Conservation (phyloP, 2,113 vertebrate species). For the Dolichallabes microphthalmus region DNA sequence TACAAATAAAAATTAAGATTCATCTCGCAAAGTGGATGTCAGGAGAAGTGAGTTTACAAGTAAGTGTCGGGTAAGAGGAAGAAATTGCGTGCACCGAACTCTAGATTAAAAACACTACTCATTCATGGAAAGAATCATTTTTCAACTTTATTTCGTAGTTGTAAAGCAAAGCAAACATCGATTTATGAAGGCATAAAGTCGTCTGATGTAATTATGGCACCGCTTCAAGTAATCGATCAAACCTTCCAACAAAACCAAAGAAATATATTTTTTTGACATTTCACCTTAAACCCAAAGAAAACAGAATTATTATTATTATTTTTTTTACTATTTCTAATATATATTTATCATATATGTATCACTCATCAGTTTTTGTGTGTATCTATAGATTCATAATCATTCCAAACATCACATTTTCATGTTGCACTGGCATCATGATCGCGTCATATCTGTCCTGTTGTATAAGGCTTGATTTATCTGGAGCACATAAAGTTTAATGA, state of each 20-base stretch:
- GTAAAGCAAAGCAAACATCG: conserved; percentile 82
- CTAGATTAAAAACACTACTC: conserved; percentile 39
- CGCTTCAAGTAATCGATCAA: conserved; percentile 65
- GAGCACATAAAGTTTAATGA: conserved; percentile 66
- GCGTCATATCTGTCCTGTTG: conserved; percentile 61
- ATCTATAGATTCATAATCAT: background rate
- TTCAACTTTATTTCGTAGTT: conserved; percentile 75
- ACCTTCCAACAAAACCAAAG: conserved; percentile 53
- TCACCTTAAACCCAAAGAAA: conserved; percentile 45
- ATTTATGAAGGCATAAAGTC: conserved; percentile 79
- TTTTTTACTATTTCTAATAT: conserved; percentile 9
- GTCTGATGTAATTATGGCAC: conserved; percentile 72
- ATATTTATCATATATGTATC: conserved; percentile 43
- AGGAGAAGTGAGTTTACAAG: background rate
- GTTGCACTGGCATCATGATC: conserved; percentile 57
- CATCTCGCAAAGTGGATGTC: background rate
- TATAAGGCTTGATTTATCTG: conserved; percentile 68
- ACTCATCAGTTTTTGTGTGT: conserved; percentile 61
- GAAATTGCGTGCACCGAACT: background rate
- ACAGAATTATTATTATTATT: conserved; percentile 49
- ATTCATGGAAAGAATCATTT: conserved; percentile 58
- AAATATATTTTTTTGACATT: conserved; percentile 44
- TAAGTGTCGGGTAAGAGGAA: too few species aligned
- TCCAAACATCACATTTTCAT: conserved; percentile 35
- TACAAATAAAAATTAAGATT: background rate